Evolutionary conservation across 2,888 invertebrate genomes (phyloP).

Genomic region (Clivina fossor): DNA sequence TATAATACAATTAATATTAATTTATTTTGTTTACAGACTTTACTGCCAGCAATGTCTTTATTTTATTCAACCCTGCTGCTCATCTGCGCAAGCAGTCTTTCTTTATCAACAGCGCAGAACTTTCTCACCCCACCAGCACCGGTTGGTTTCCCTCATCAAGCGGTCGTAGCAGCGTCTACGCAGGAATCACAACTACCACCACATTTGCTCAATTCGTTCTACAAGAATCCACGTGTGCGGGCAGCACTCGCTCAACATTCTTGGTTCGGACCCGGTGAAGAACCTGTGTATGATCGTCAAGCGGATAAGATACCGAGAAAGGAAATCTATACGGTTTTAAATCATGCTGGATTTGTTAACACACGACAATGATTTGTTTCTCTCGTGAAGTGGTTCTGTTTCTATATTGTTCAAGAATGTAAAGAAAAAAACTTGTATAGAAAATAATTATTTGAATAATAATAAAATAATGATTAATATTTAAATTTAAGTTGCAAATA

Average conservation of each 20-base stretch:
- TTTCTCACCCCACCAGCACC: conserved; percentile 5
- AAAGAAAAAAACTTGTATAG: no score
- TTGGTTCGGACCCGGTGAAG: conserved; percentile 64
- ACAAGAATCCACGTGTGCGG: conserved; percentile 60
- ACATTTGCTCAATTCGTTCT: conserved; percentile 61
- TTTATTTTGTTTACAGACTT: no score
- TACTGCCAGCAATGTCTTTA: no score
- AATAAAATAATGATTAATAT: no score
- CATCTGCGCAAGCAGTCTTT: neutral
- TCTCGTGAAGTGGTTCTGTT: no score
- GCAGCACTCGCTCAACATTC: conserved; percentile 60
- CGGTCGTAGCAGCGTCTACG: conserved; percentile 60
- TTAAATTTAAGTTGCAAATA: no score
- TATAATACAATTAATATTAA: no score
- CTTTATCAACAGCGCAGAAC: neutral
- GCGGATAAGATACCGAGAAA: conserved; percentile 63
- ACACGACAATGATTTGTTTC: no score
- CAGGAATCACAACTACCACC: conserved; percentile 61
- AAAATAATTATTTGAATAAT: no score
- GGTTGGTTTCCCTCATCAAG: conserved; percentile 54
- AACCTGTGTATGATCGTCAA: conserved; percentile 60
- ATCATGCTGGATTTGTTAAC: conserved; percentile 62
- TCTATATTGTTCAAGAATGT: no score
- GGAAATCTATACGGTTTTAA: conserved; percentile 65
- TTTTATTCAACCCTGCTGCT: neutral